Evolutionary conservation across 1,140 invertebrate genomes (phyloP), one percentile per base, ranked within the genome.

Genomic region (Telenomus remus): DNA sequence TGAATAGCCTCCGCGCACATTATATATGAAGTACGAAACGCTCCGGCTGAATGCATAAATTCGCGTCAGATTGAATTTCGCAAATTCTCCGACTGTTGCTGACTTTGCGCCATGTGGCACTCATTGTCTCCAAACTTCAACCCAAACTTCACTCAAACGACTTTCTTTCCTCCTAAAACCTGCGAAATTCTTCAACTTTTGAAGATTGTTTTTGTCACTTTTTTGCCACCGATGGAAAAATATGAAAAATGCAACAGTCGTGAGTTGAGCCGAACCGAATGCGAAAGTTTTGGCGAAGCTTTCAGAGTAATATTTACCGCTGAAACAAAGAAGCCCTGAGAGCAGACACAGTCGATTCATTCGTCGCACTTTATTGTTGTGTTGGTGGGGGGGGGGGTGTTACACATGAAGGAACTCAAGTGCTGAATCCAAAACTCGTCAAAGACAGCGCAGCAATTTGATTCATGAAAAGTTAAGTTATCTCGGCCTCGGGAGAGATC

Each of bases 401-500:
- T 63, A 14, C 34, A 15, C 53, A 60, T 57, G 37, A 49, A 47
- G n/a, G 16, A 44, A 47, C 57, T 57, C 49, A 60, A 63, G 57
- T 68, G 49, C 55, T 48, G 55, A 69, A 68, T 70, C 11, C 46
- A 39, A 49, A 61, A 76, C 56, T 76, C 61, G 61, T 77, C 66
- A 72, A 77, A 71, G 57, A 65, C 51, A 46, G 65, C 37, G 37
- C 42, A 59, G 49, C 53, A 69, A 75, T 71, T 71, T 66, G 71
- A 68, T 71, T 71, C 60, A 50, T 71, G 51, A 74, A 78, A 78
- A 69, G 55, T 65, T 54, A 68, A 65, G 68, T 69, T 73, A 60
- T 75, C 70, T 79, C 76, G 72, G 48, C 64, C 59, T 64, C 57
- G 12, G n/a, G n/a, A n/a, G 59, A 66, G 72, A 83, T 81, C 61